Percentiles rank a stretch among this genome's conserved stretches.
Conservation (phyloP, 2,113 vertebrate species). For the Dipodomys merriami region DNA sequence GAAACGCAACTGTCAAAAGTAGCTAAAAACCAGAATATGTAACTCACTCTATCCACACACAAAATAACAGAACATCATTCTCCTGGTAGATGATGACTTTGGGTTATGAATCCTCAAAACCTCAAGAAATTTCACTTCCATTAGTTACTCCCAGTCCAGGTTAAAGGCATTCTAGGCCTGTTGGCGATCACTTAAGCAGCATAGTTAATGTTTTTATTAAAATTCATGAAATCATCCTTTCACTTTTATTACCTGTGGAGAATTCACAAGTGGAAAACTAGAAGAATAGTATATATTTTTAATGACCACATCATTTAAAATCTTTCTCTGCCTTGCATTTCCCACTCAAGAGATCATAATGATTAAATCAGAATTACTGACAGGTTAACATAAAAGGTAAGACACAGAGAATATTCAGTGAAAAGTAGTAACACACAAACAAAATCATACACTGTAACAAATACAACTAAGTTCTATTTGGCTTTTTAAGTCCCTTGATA, state of each 20-base stretch:
- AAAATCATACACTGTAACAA: too few species aligned
- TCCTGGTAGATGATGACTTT: not conserved
- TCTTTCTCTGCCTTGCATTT: not conserved
- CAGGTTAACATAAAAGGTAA: not conserved
- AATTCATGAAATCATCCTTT: not conserved
- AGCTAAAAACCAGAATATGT: not conserved
- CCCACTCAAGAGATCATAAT: not conserved
- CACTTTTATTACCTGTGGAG: not conserved
- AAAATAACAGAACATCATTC: not conserved
- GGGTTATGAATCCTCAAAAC: not conserved
- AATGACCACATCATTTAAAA: slow-evolving; percentile 2
- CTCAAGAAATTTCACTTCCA: not conserved
- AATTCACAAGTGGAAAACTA: not conserved
- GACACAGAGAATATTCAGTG: not conserved
- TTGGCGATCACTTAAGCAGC: not conserved
- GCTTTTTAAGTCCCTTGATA: not conserved
- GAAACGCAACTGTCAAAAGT: not conserved
- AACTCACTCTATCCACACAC: not conserved
- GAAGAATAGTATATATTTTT: not conserved
- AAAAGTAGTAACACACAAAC: not conserved
- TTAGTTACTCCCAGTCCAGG: not conserved
- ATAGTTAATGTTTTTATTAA: not conserved
- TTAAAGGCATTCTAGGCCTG: not conserved
- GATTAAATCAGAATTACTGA: not conserved
- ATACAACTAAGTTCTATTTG: not conserved